phyloP scores from a whole-genome alignment of 1,140 invertebrate species.

The Chlorops oryzae region DNA sequence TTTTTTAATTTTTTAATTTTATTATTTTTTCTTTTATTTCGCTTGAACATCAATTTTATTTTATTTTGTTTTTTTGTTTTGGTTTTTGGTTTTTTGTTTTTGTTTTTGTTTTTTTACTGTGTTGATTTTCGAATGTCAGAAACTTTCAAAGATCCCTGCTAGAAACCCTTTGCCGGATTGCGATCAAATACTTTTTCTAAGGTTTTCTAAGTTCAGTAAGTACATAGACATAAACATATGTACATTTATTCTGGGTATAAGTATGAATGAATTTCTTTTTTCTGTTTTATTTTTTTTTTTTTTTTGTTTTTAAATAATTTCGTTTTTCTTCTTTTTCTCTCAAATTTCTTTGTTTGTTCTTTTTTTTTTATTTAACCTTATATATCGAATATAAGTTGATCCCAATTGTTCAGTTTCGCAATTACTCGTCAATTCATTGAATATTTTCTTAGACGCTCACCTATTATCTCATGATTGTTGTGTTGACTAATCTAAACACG shows the following conservation, averaged over 20 bases:
- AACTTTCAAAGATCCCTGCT: background rate
- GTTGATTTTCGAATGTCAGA: background rate
- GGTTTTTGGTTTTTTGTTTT: no score
- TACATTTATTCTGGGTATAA: no score
- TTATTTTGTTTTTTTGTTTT: no score
- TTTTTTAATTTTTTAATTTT: background rate
- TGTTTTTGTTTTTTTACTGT: conserved; percentile 1
- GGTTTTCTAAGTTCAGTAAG: no score
- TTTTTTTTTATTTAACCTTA: conserved; percentile 37
- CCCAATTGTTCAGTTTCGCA: conserved; percentile 49
- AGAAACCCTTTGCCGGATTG: background rate
- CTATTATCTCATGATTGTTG: no score
- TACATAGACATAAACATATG: no score
- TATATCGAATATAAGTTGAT: conserved; percentile 48
- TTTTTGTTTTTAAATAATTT: conserved; percentile 9
- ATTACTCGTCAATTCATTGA: background rate
- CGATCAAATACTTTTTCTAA: background rate
- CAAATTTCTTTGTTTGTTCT: conserved; percentile 17
- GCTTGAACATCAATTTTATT: background rate
- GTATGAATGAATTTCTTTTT: conserved; percentile 1
- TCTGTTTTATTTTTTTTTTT: conserved; percentile 3
- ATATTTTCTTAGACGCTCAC: background rate
- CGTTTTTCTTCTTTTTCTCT: conserved; percentile 16
- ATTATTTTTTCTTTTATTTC: no score
- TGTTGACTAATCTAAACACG: conserved; percentile 1